Conservation (phyloP, 1,140 invertebrate genomes). For the Mizuhopecten yessoensis region DNA sequence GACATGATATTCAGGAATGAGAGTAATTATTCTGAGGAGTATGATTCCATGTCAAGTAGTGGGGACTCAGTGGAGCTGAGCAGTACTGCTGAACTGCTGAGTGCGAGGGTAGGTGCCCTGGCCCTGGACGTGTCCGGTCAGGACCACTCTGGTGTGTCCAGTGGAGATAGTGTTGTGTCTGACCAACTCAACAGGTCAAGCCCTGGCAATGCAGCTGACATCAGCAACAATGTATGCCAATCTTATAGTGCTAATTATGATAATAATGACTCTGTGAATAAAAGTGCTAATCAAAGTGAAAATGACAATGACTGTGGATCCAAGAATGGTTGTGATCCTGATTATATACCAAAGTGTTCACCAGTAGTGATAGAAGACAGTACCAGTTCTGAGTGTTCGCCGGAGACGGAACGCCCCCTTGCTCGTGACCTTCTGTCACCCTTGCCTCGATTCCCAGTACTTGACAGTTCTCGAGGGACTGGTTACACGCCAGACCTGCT, state of each 20-base stretch:
- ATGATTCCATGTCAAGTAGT: constrained; percentile 40
- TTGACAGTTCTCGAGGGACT: neutral
- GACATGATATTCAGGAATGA: constrained; percentile 31
- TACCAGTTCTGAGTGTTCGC: constrained; percentile 43
- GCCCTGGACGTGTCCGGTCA: constrained; percentile 37
- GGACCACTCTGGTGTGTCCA: constrained; percentile 20
- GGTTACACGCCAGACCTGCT: neutral
- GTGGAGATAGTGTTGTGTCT: constrained; percentile 47
- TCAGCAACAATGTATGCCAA: constrained; percentile 58
- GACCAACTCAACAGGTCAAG: constrained; percentile 43
- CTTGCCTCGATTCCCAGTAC: neutral
- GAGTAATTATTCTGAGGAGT: constrained; percentile 26
- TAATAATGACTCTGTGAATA: constrained; percentile 41
- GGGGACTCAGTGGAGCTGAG: constrained; percentile 22
- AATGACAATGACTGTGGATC: constrained; percentile 19
- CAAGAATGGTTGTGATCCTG: neutral
- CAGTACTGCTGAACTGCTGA: constrained; percentile 57
- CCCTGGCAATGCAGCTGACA: constrained; percentile 53
- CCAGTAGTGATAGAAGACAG: constrained; percentile 4
- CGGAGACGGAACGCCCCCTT: constrained; percentile 27
- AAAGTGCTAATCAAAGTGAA: constrained; percentile 49
- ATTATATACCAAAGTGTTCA: neutral
- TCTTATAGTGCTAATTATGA: constrained; percentile 53
- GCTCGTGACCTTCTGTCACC: constrained; percentile 44
- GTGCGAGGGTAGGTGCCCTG: constrained; percentile 45